Evolutionary conservation across 2,797 vertebrate species (phyloP), one percentile per base, ranked within the genome.

Genomic region (Pangasius larnaudii): DNA sequence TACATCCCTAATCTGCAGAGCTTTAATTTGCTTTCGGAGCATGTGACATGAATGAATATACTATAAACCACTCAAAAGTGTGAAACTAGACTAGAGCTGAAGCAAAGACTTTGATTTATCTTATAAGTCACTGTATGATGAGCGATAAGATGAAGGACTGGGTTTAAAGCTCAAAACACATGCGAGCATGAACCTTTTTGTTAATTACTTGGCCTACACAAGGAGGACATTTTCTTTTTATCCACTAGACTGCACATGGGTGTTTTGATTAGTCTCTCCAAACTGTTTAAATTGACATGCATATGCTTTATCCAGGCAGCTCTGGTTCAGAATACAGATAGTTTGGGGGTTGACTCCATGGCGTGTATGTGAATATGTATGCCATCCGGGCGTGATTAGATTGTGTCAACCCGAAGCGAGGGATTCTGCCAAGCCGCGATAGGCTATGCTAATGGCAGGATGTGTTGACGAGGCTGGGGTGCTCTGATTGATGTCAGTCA

Each of bases 401-500:
- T 91, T 67, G 90, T 87, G 91, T 89, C 90, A 88, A 39, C 86
- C 90, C 87, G 89, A 92, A 91, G 85, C 92, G 88, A 91, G 90
- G 93, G 93, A 89, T 90, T 85, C 91, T 91, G 91, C 90, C 93
- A 90, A 91, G 91, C 93, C 93, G 79, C 92, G 93, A 93, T 93
- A 95, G 95, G 95, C 91, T 95, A 95, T 95, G 94, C 91, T 95
- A 96, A 95, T 95, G 93, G 92, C 92, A 93, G 92, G 91, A 93
- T 93, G 93, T 95, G 95, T 94, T 95, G 95, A 95, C 95, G 93
- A 94, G 93, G 91, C 93, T 91, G 94, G 92, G 94, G 92, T 91
- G 81, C 39, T 33, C 49, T 88, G 88, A 91, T 89, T 89, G 83
- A 90, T 90, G 85, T 81, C 71, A 49, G 81, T 84, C 87, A 83